Evolutionary conservation across 2,797 vertebrate genomes (phyloP).

Genomic region (Sparus aurata): DNA sequence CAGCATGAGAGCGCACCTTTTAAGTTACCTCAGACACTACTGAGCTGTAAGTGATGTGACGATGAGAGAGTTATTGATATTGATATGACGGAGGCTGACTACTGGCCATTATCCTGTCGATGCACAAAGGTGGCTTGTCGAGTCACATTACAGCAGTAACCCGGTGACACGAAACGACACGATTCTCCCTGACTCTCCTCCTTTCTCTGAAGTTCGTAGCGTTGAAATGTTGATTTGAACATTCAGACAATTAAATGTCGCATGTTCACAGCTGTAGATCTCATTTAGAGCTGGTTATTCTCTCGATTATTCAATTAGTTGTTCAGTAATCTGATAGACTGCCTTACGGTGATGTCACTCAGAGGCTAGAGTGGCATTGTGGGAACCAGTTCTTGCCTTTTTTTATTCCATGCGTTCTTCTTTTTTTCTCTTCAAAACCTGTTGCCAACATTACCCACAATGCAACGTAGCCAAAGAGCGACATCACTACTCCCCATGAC

Average conservation of each 20-base stretch:
- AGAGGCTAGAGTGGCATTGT: too few species aligned
- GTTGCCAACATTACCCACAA: too few species aligned
- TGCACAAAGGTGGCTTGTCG: slow-evolving; percentile 22
- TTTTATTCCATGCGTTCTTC: too few species aligned
- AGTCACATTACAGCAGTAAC: slow-evolving; percentile 74
- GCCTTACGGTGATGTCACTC: too few species aligned
- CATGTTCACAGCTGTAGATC: background rate
- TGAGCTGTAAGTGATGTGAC: slow-evolving; percentile 37
- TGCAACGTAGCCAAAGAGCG: too few species aligned
- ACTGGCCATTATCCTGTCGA: slow-evolving; percentile 64
- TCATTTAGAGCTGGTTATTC: too few species aligned
- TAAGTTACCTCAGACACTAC: slow-evolving; percentile 37
- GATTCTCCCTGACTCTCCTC: slow-evolving; percentile 26
- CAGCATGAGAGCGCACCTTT: slow-evolving; percentile 46
- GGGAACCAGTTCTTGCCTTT: too few species aligned
- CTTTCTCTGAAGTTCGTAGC: slow-evolving; percentile 3
- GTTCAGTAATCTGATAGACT: too few species aligned
- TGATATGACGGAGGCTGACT: slow-evolving; percentile 46
- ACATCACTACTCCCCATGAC: too few species aligned
- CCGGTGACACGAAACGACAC: slow-evolving; percentile 26
- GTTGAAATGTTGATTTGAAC: background rate
- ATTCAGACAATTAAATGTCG: slow-evolving; percentile 21
- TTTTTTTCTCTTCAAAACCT: too few species aligned
- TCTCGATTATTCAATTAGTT: too few species aligned
- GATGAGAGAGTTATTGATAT: slow-evolving; percentile 20